Evolutionary conservation across 2,797 vertebrate species (phyloP), one percentile per base, ranked within the genome.

Genomic region (Acanthopagrus latus): DNA sequence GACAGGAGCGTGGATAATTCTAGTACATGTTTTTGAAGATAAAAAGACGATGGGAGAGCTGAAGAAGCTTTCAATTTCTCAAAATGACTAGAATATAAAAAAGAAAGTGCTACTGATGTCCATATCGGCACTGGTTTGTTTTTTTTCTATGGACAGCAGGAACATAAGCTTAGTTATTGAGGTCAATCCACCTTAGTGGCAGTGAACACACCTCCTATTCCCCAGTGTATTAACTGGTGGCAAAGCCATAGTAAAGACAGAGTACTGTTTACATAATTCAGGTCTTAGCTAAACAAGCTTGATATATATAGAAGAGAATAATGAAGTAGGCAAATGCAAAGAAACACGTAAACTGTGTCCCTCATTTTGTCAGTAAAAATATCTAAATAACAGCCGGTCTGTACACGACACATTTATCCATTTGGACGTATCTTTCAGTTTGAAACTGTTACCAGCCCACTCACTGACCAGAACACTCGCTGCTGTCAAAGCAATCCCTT

Each of bases 151-250:
- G 12, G 27, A 74, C n/a, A 50, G 3, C 0, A 9, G 48, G 13
- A 27, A 70, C 43, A 64, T 3, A 18, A 54, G 33, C 33, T 38
- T 38, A 81, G 77, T 62, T 88, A 91, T 88, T 78, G 66, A 87
- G 91, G 87, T 93, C 82, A 91, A 76, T 85, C 84, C 83, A 86
- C 81, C 71, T 84, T 66, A 74, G 9, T 76, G 72, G 82, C 68
- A 75, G 82, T 71, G 48, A 89, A 78, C 79, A 86, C 84, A 77
- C 78, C 71, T 84, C 73, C 29, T 8, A 58, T 74, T 80, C 76
- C 55, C 67, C 54, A 14, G 48, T 57, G 55, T 44, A 54, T 65
- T 73, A 65, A 72, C 33, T 51, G 66, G 14, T 44, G 62, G 50
- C 52, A 50, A 63, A 69, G 55, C 48, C 11, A 55, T 3, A 21